Conservation (phyloP, 1,140 invertebrate species). For the Lethrus apterus region DNA sequence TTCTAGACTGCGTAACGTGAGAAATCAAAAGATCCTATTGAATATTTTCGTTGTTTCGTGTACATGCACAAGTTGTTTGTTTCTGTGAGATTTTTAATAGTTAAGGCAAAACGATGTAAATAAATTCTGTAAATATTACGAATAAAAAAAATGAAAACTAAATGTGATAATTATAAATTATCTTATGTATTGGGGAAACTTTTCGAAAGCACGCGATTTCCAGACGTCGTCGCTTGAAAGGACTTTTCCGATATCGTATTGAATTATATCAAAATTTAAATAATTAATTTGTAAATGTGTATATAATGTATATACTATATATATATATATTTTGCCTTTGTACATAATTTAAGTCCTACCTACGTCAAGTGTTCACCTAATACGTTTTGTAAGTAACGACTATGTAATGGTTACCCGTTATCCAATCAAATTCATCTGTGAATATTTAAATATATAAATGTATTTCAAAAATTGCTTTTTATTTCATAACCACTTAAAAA, state of each 20-base stretch:
- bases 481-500: conserved; percentile 1
- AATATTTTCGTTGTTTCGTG: background rate
- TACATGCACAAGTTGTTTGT: background rate
- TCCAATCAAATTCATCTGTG: conserved; percentile 13
- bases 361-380: conserved; percentile 14
- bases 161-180: conserved; percentile 9
- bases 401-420: conserved; percentile 14
- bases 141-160: conserved; percentile 5
- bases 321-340: too few relatives aligned
- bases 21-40: background rate
- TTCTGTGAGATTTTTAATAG: background rate
- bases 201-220: too few relatives aligned
- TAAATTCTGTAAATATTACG: conserved; percentile 7
- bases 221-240: too few relatives aligned
- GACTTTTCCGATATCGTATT: conserved; percentile 10
- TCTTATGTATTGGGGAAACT: conserved; percentile 2
- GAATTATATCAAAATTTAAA: conserved; percentile 10
- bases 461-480: conserved; percentile 9
- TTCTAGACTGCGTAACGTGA: background rate
- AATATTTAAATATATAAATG: conserved; percentile 14
- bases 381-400: conserved; percentile 14
- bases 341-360: conserved; percentile 7
- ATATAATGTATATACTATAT: conserved; percentile 10
- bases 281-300: conserved; percentile 14
- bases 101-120: conserved; percentile 5